Percentiles rank a stretch among this genome's conserved stretches.
These are phyloP conservation scores for Lophochroa leadbeateri DNA, from an alignment of 2,113 vertebrate species.

Conservation along the genomic window DNA sequence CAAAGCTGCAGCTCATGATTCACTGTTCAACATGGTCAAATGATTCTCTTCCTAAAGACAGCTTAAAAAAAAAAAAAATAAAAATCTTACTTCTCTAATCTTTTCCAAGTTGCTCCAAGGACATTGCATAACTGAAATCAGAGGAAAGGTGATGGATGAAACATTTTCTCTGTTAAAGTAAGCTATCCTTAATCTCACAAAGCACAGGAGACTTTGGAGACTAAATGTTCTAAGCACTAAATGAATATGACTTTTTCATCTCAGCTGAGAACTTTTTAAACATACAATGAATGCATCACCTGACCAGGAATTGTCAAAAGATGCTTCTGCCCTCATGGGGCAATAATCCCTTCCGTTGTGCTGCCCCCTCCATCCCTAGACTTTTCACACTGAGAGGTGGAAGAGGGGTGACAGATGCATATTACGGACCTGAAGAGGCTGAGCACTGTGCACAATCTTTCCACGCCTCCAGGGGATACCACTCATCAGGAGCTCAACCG, in stretches of 20 bases:
- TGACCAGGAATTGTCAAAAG: not conserved
- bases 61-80: not conserved
- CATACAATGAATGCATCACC: not conserved
- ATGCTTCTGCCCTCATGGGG: accelerated
- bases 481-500: not conserved
- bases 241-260: not conserved
- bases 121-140: not conserved
- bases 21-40: not conserved
- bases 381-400: not conserved
- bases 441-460: accelerated
- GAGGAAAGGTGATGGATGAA: not conserved
- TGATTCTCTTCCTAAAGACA: not conserved
- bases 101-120: not conserved
- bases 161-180: not conserved
- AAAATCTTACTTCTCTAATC: not conserved
- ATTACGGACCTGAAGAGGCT: not conserved
- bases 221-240: not conserved
- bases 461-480: not conserved
- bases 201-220: not conserved
- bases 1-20: not conserved
- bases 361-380: not conserved
- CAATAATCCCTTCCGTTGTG: not conserved
- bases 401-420: accelerated
- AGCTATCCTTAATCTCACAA: not conserved
- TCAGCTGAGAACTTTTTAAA: not conserved